Conservation (phyloP, 2,888 invertebrate genomes). For the Choristoneura rosaceana region DNA sequence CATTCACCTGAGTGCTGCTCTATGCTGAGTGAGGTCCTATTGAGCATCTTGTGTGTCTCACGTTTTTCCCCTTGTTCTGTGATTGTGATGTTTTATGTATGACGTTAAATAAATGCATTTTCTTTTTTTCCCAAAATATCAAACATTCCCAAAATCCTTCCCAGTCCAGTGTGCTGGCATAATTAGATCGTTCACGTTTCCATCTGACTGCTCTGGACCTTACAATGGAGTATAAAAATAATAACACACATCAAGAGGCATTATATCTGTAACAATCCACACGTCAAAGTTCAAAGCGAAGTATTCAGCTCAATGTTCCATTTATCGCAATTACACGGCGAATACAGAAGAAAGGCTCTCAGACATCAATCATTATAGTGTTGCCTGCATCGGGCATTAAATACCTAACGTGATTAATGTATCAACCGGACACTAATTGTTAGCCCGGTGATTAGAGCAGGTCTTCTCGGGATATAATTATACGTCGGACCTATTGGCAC, state of each 20-base stretch:
- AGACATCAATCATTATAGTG: slow-evolving; percentile 40
- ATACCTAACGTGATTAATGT: slow-evolving; percentile 62
- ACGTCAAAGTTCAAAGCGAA: slow-evolving; percentile 32
- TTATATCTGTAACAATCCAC: slow-evolving; percentile 29
- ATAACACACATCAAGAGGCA: slow-evolving; percentile 23
- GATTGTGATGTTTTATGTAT: no score
- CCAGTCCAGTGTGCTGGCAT: no score
- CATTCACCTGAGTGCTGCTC: no score
- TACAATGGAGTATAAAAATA: slow-evolving; percentile 14
- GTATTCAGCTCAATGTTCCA: slow-evolving; percentile 38
- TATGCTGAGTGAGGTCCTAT: no score
- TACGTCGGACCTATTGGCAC: slow-evolving; percentile 43
- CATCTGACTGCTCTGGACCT: slow-evolving; percentile 1
- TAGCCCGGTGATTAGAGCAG: slow-evolving; percentile 48
- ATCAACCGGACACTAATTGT: slow-evolving; percentile 60
- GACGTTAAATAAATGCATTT: no score
- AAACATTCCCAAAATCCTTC: no score
- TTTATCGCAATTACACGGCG: slow-evolving; percentile 41
- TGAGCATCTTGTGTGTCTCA: no score
- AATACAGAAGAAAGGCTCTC: slow-evolving; percentile 34
- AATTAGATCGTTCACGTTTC: slow-evolving; percentile 9
- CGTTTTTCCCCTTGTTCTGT: no score
- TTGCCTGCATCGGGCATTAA: slow-evolving; percentile 14
- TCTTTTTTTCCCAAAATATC: no score
- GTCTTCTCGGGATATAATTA: slow-evolving; percentile 35